Base-by-base conservation (phyloP, 2,888 invertebrate genomes). In the Linnaemya vulpina region DNA sequence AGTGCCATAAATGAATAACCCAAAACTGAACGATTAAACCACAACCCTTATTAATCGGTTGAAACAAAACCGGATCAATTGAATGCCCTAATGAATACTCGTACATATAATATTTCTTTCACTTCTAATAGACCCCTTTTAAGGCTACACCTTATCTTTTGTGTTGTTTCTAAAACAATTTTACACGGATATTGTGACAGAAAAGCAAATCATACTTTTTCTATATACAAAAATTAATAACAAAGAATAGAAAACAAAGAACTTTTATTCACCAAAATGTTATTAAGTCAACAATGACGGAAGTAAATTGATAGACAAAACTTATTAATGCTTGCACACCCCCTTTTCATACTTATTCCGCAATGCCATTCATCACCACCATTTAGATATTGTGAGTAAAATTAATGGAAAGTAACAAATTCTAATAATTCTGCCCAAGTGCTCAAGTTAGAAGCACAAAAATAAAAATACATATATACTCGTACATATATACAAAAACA, bases 371-470 rank as follows among this genome's bases (percentile, higher is more conserved):
- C 46, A 46, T n/a, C 15, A 46, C 15, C 46, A 15, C n/a, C 46
- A n/a, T 46, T 46, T 46, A 3, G 63, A 11, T 63, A 22, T 40
- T 49, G 30, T 43, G 17, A 43, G 40, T 65, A 38, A 53, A 75
- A 75, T 43, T 43, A 55, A 65, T 65, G 53, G 30, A 75, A 73
- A 75, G 62, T 49, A 75, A 74, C 22, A 81, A 81, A 81, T 81
- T 75, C 75, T 76, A 76, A 75, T 75, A 65, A 75, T 65, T 75
- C 43, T 62, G 43, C 20, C 70, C 70, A 63, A 82, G 70, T 82
- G 70, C 71, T 70, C 55, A 58, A 82, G 75, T 75, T 81, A 81
- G 75, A 68, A 81, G 17, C 51, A 49, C 30, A 11, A 43, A 43
- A 8, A 40, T 10, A 55, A 30, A 55, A 13, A 55, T n/a, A 25